Evolutionary conservation across 2,113 vertebrate genomes (phyloP).

Genomic region (Alouatta palliata): DNA sequence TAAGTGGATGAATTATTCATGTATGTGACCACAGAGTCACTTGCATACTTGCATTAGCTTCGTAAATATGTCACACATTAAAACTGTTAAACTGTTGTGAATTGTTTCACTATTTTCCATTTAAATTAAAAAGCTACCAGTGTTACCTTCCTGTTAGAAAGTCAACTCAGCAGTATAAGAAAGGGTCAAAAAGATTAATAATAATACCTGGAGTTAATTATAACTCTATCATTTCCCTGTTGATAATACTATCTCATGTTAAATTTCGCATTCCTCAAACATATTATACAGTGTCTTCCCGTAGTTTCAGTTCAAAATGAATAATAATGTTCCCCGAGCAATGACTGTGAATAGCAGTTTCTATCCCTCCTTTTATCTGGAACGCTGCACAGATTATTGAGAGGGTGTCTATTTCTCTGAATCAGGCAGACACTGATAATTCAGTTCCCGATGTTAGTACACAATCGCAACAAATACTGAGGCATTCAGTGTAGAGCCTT

Average conservation of each 20-base stretch:
- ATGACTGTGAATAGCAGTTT: background rate
- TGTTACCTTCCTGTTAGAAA: background rate
- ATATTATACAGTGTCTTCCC: background rate
- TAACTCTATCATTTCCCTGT: constrained; percentile 12
- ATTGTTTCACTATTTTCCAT: constrained; percentile 22
- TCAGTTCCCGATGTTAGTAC: background rate
- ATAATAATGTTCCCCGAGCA: background rate
- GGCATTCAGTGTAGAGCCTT: background rate
- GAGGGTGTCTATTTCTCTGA: background rate
- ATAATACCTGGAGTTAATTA: background rate
- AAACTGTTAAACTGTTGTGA: background rate
- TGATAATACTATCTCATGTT: background rate
- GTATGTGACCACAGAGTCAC: background rate
- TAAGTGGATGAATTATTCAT: constrained; percentile 24
- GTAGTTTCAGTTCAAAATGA: constrained; percentile 17
- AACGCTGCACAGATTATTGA: constrained; percentile 15
- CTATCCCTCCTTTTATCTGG: background rate
- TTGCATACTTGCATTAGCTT: background rate
- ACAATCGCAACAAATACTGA: background rate
- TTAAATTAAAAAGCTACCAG: constrained; percentile 19
- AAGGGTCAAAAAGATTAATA: background rate
- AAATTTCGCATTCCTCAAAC: constrained; percentile 15
- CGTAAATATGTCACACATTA: background rate
- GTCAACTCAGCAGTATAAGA: constrained; percentile 6
- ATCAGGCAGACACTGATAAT: background rate